Evolutionary conservation across 1,140 invertebrate genomes (phyloP).

Genomic region (Drosophila takahashii): DNA sequence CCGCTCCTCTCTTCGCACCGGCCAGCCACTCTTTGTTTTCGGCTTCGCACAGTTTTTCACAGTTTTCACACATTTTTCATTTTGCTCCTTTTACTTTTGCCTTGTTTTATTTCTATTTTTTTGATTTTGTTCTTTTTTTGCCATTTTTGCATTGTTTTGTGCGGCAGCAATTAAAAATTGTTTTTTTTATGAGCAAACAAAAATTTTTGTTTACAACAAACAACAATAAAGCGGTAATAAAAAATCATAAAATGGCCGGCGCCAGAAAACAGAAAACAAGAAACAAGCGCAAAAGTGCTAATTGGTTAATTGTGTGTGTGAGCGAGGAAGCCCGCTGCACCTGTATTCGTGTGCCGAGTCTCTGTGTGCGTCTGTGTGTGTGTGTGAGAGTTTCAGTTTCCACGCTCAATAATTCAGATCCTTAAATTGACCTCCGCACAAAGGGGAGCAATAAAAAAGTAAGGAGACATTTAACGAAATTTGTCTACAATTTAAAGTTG

Average conservation of each 20-base stretch:
- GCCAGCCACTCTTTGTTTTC: background rate
- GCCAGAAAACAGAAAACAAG: conserved; percentile 24
- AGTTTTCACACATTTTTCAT: conserved; percentile 47
- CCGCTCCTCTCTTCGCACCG: background rate
- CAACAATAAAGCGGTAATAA: conserved; percentile 46
- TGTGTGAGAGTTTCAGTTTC: conserved; percentile 6
- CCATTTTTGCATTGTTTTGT: conserved; percentile 26
- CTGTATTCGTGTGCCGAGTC: conserved; percentile 9
- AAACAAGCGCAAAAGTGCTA: conserved; percentile 51
- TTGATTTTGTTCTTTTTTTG: background rate
- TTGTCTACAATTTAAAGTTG: conserved; percentile 16
- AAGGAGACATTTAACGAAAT: background rate
- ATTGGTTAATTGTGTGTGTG: conserved; percentile 52
- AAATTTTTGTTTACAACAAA: conserved; percentile 47
- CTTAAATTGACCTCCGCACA: conserved; percentile 27
- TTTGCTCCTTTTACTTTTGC: conserved; percentile 17
- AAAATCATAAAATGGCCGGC: conserved; percentile 32
- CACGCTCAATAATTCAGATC: conserved; percentile 42
- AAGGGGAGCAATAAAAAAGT: background rate
- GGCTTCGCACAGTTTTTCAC: conserved; percentile 25
- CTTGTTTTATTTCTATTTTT: conserved; percentile 6
- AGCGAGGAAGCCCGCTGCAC: conserved; percentile 3
- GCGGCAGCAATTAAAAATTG: conserved; percentile 48
- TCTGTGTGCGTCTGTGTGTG: background rate
- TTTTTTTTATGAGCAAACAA: conserved; percentile 48